A percentile compares a stretch with the other conserved stretches of the same genome.
These are phyloP conservation scores for Haliaeetus leucogaster DNA, from an alignment of 2,113 vertebrate species.

Conservation along the genomic window DNA sequence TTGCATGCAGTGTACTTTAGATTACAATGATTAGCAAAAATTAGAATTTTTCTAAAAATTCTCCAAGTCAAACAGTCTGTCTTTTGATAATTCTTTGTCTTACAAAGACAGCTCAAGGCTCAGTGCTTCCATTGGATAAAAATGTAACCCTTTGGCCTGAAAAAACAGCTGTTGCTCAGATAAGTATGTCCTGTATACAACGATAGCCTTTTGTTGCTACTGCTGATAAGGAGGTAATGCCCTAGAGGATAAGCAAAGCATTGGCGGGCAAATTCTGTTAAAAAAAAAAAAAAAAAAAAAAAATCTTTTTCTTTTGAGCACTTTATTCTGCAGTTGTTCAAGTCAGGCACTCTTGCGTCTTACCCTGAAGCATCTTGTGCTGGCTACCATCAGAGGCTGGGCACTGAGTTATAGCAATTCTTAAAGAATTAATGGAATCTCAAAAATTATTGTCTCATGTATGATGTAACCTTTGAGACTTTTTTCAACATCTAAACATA, in stretches of 20 bases:
- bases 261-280: not conserved
- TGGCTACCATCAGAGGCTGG: not conserved
- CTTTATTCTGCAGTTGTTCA: not conserved
- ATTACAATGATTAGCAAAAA: not conserved
- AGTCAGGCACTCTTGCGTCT: not conserved
- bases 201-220: not conserved
- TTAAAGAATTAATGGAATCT: not conserved
- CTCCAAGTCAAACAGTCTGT: not conserved
- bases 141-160: not conserved
- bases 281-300: not conserved
- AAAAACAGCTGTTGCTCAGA: not conserved
- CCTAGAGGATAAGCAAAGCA: slow-evolving; percentile 1
- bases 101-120: not conserved
- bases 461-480: not conserved
- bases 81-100: slow-evolving; percentile 37
- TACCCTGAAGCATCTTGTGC: not conserved
- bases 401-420: not conserved
- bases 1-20: not conserved
- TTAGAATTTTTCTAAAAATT: not conserved
- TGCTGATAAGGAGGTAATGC: not conserved
- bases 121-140: not conserved
- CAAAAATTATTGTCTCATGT: not conserved
- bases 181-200: not conserved
- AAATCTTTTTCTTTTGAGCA: not conserved
- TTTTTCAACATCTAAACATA: not conserved